Evolutionary conservation across 2,888 invertebrate species (phyloP).

Genomic region (Rhimphoctona megacephalus): DNA sequence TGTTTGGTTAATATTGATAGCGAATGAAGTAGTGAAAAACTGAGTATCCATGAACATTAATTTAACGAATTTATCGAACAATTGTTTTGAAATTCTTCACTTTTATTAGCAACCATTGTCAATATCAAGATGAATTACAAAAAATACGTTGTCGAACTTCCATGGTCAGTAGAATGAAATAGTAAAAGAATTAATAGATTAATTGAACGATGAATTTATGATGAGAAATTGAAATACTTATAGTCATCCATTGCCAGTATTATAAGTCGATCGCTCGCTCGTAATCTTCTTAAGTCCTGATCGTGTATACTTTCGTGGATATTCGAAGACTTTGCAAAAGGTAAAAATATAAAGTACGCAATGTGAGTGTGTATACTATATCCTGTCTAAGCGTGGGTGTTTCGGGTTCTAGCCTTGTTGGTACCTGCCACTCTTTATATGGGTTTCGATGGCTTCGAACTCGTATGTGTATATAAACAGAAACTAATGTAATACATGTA

Average conservation of each 20-base stretch:
- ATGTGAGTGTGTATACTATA: slow-evolving; percentile 44
- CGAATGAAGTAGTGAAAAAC: too few relatives aligned
- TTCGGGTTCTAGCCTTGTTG: slow-evolving; percentile 66
- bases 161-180: slow-evolving; percentile 9
- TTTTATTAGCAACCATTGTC: background rate
- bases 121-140: background rate
- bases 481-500: slow-evolving; percentile 17
- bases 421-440: slow-evolving; percentile 72
- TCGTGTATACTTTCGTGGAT: slow-evolving; percentile 36
- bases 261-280: slow-evolving; percentile 55
- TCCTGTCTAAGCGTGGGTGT: slow-evolving; percentile 64
- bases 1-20: too few relatives aligned
- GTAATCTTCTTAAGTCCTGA: slow-evolving; percentile 48
- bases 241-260: slow-evolving; percentile 34
- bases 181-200: slow-evolving; percentile 3
- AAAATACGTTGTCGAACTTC: background rate
- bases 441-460: slow-evolving; percentile 71
- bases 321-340: slow-evolving; percentile 31
- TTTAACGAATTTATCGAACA: background rate
- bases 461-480: slow-evolving; percentile 41
- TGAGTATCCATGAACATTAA: too few relatives aligned
- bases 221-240: slow-evolving; percentile 54
- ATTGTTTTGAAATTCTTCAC: background rate
- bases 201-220: slow-evolving; percentile 22
- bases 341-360: slow-evolving; percentile 26